Conservation (phyloP, 23 tunicate species). For the Diplosoma virens region DNA sequence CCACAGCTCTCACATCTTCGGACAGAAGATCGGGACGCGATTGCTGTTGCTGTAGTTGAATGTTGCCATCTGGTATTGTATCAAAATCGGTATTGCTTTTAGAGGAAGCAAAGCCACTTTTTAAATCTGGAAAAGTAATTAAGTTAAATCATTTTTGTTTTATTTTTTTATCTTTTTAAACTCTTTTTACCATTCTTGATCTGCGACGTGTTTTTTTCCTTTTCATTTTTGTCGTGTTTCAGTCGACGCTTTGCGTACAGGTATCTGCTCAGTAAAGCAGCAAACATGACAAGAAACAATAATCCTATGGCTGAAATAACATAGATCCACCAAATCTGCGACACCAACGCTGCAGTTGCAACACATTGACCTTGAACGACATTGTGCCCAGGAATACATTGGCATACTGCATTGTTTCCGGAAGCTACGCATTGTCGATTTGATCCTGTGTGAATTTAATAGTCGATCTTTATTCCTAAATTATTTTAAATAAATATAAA, state of each 20-base stretch:
- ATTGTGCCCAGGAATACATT: slow-evolving; percentile 6
- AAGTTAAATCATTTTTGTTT: too few relatives aligned
- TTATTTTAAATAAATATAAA: too few relatives aligned
- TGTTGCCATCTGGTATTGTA: not conserved
- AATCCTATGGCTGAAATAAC: slow-evolving; percentile 20
- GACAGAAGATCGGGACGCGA: slow-evolving; percentile 35
- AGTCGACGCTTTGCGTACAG: not conserved
- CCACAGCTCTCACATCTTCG: slow-evolving; percentile 39
- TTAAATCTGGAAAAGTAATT: too few relatives aligned
- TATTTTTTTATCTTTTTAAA: too few relatives aligned
- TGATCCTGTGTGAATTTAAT: too few relatives aligned
- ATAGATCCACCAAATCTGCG: slow-evolving; percentile 30
- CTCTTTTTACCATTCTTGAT: too few relatives aligned
- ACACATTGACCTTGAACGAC: not conserved
- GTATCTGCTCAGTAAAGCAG: not conserved
- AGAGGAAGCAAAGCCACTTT: slow-evolving; percentile 1
- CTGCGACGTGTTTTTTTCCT: not conserved
- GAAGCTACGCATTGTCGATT: not conserved
- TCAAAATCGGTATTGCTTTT: slow-evolving; percentile 38
- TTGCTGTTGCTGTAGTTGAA: not conserved
- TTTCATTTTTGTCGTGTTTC: not conserved
- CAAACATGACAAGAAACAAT: not conserved
- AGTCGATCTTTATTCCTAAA: too few relatives aligned
- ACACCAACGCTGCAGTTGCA: not conserved
- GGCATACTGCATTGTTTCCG: not conserved